phyloP scores from a whole-genome alignment of 2,113 vertebrate genomes.

The Pogonocichla stellata region DNA sequence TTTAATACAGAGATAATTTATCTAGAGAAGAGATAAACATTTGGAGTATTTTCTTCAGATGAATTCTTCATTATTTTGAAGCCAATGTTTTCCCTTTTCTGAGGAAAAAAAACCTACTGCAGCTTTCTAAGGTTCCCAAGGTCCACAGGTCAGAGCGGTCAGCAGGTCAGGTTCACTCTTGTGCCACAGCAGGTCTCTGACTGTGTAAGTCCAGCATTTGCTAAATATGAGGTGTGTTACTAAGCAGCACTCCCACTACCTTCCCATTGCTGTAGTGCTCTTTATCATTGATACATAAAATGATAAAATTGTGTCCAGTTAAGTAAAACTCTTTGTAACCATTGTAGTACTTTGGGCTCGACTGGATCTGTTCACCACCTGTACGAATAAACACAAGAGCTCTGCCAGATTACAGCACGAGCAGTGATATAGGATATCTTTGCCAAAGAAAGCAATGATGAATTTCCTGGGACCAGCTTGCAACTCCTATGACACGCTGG shows the following conservation, averaged over 20 bases:
- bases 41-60: background rate
- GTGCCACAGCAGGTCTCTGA: background rate
- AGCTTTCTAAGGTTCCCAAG: background rate
- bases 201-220: background rate
- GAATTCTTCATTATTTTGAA: background rate
- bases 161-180: background rate
- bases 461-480: background rate
- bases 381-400: background rate
- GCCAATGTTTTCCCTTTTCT: background rate
- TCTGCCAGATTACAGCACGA: background rate
- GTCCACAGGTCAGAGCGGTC: background rate
- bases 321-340: background rate
- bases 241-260: background rate
- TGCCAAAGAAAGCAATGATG: background rate
- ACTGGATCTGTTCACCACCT: background rate
- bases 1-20: background rate
- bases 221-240: background rate
- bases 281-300: background rate
- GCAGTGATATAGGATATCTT: background rate
- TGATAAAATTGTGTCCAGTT: rapidly evolving
- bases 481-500: background rate
- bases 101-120: background rate
- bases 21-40: background rate
- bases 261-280: background rate
- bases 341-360: background rate